Conservation (phyloP, 2,888 invertebrate species). For the Orthosia gothica region DNA sequence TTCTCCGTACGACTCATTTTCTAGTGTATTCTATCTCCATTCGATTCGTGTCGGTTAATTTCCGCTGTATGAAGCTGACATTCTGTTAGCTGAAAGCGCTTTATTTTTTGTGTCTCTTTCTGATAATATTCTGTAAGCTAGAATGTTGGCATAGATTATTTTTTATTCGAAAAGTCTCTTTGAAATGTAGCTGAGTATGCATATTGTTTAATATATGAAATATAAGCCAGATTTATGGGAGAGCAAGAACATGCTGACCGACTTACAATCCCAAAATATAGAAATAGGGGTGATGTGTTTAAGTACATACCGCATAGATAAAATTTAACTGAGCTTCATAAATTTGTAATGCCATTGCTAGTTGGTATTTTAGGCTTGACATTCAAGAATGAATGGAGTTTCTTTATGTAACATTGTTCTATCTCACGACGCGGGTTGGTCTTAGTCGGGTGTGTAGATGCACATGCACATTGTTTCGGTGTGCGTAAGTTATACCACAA, state of each 20-base stretch:
- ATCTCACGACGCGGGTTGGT: too few relatives aligned
- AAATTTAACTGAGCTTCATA: too few relatives aligned
- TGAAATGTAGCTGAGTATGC: background rate
- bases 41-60: constrained; percentile 38
- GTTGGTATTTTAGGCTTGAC: too few relatives aligned
- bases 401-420: too few relatives aligned
- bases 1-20: constrained; percentile 20
- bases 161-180: constrained; percentile 2
- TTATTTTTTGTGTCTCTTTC: constrained; percentile 34
- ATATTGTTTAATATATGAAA: background rate
- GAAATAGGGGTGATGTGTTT: too few relatives aligned
- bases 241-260: background rate
- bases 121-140: constrained; percentile 13
- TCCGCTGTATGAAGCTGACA: constrained; percentile 46
- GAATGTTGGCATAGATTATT: background rate
- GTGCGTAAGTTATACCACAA: too few relatives aligned
- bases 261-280: background rate
- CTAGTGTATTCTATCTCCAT: constrained; percentile 36
- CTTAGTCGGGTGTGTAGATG: too few relatives aligned
- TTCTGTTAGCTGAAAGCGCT: constrained; percentile 31
- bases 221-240: too few relatives aligned
- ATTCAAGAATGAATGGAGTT: too few relatives aligned
- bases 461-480: too few relatives aligned
- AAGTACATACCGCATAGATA: too few relatives aligned
- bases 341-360: too few relatives aligned